These are phyloP conservation scores for Nephotettix cincticeps DNA, from an alignment of 1,140 invertebrate genomes.

Conservation along the genomic window DNA sequence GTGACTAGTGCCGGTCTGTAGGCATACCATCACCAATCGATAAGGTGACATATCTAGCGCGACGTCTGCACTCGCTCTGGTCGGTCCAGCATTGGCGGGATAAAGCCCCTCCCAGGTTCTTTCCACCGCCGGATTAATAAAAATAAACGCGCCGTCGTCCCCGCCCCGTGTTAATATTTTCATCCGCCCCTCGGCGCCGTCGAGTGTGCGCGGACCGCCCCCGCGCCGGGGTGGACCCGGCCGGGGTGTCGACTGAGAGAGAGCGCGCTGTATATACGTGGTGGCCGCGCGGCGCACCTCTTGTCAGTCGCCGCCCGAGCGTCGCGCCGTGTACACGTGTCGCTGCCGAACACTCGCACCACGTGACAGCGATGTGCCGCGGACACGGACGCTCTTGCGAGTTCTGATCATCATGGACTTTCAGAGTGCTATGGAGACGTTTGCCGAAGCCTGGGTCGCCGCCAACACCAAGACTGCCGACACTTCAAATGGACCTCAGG, in stretches of 20 bases:
- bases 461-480: conserved; percentile 74
- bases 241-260: neutral
- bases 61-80: too few relatives aligned
- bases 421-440: conserved; percentile 96
- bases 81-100: neutral
- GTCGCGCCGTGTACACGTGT: neutral
- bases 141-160: conserved; percentile 13
- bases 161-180: conserved; percentile 12
- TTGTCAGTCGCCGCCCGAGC: neutral
- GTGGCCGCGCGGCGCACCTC: neutral
- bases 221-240: neutral
- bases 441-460: conserved; percentile 94
- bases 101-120: conserved; percentile 15
- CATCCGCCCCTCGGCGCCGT: conserved; percentile 13
- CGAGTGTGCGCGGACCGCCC: conserved; percentile 7
- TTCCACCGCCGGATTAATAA: conserved; percentile 22
- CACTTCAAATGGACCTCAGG: conserved; percentile 52
- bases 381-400: neutral
- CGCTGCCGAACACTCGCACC: neutral
- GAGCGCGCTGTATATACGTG: neutral
- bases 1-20: too few relatives aligned
- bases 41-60: neutral
- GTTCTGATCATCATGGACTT: conserved; percentile 76
- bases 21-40: too few relatives aligned
- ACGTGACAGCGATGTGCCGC: neutral